Conservation (phyloP, 1,140 invertebrate species). For the Megalopta genalis region DNA sequence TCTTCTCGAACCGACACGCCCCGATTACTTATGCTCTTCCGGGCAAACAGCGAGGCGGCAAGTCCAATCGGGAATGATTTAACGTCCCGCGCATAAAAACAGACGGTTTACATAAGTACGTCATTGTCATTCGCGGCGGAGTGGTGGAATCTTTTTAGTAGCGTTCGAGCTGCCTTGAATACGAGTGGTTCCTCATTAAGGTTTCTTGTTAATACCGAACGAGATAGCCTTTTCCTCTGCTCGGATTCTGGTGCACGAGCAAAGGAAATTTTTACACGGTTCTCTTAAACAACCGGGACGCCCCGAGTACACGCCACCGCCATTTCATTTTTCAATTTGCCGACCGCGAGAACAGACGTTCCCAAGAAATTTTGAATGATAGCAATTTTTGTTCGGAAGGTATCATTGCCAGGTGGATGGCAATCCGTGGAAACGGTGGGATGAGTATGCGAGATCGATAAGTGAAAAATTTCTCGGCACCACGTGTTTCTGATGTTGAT, state of each 20-base stretch:
- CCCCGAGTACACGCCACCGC: too few species aligned
- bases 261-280: conserved; percentile 26
- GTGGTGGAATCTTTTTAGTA: conserved; percentile 52
- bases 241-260: conserved; percentile 31
- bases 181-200: conserved; percentile 57
- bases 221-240: conserved; percentile 20
- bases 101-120: conserved; percentile 69
- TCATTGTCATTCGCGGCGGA: conserved; percentile 63
- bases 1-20: conserved; percentile 35
- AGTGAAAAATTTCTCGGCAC: background rate
- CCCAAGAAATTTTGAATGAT: background rate
- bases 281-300: too few species aligned
- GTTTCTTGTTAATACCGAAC: conserved; percentile 55
- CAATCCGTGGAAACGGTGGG: background rate
- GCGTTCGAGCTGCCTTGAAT: conserved; percentile 22
- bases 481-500: background rate
- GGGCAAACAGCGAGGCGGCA: conserved; percentile 54
- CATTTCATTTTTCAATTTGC: background rate
- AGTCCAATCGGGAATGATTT: conserved; percentile 66
- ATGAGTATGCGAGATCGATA: background rate
- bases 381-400: background rate
- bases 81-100: conserved; percentile 60
- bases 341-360: background rate
- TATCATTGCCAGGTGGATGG: background rate
- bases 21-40: conserved; percentile 61